Percentiles rank a stretch among this genome's conserved stretches.
These are phyloP conservation scores for Eristalinus sepulchralis DNA, from an alignment of 2,888 invertebrate genomes.

Conservation along the genomic window DNA sequence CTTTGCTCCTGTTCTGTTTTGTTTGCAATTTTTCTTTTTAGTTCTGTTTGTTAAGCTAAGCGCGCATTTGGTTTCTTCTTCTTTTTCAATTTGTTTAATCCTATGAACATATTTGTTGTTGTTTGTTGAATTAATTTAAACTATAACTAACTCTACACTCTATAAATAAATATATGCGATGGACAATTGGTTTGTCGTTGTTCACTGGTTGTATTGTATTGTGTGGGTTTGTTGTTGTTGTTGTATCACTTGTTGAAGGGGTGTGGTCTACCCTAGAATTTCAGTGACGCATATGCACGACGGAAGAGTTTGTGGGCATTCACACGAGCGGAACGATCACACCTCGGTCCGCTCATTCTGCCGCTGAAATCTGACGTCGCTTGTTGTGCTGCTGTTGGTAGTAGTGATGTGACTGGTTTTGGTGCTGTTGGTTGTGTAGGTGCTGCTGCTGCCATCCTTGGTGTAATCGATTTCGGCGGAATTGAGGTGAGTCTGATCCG, in stretches of 20 bases:
- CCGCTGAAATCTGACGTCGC: constrained; percentile 55
- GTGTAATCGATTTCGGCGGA: constrained; percentile 58
- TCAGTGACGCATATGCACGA: constrained; percentile 28
- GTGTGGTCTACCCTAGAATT: neutral
- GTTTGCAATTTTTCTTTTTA: neutral
- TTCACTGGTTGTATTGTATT: constrained; percentile 55
- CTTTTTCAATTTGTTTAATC: constrained; percentile 33
- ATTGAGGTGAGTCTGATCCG: constrained; percentile 38
- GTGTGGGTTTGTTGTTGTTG: neutral
- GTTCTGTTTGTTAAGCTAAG: constrained; percentile 21
- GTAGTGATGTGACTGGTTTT: constrained; percentile 12
- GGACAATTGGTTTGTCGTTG: constrained; percentile 64
- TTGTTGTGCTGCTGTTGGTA: constrained; percentile 55
- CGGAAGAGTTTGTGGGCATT: constrained; percentile 27
- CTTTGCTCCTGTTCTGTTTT: too few species aligned
- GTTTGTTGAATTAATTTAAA: constrained; percentile 50
- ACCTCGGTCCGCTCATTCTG: constrained; percentile 23
- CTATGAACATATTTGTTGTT: constrained; percentile 42
- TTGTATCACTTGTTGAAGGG: constrained; percentile 30
- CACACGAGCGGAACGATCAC: constrained; percentile 15
- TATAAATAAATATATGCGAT: constrained; percentile 54
- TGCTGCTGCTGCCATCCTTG: constrained; percentile 60
- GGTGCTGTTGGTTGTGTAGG: constrained; percentile 41
- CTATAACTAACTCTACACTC: constrained; percentile 35
- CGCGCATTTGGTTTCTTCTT: constrained; percentile 44